Percentiles rank a stretch among this genome's conserved stretches.
Conservation (phyloP, 1,140 invertebrate species). For the Drosophila dunni region DNA sequence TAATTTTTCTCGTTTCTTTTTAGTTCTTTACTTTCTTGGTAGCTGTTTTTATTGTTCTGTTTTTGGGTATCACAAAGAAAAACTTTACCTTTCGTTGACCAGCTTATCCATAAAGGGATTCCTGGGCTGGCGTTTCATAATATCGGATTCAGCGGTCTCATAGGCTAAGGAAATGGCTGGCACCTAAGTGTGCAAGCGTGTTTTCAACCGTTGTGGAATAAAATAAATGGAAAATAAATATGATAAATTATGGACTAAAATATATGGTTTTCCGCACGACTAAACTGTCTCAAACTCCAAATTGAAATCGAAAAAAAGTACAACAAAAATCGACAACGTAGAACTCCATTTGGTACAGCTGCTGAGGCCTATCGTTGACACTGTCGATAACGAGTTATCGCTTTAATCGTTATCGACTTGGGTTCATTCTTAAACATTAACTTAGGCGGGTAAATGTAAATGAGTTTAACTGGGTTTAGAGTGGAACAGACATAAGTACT, state of each 20-base stretch:
- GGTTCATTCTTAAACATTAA: conserved; percentile 45
- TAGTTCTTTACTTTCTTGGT: conserved; percentile 38
- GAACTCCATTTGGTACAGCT: conserved; percentile 15
- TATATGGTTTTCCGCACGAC: conserved; percentile 26
- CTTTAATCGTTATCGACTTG: conserved; percentile 8
- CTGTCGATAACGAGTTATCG: conserved; percentile 25
- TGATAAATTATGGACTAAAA: conserved; percentile 66
- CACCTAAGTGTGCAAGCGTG: conserved; percentile 88
- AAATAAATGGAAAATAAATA: conserved; percentile 77
- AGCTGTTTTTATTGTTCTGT: conserved; percentile 19
- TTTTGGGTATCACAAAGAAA: conserved; percentile 67
- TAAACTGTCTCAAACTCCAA: conserved; percentile 19
- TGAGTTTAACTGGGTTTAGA: conserved; percentile 3
- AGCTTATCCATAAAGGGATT: conserved; percentile 98
- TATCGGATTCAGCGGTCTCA: conserved; percentile 99
- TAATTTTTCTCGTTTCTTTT: conserved; percentile 39
- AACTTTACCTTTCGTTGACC: conserved; percentile 98
- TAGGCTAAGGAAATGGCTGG: conserved; percentile 99
- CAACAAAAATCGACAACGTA: background rate
- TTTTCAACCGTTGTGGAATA: conserved; percentile 53
- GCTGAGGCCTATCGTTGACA: conserved; percentile 17
- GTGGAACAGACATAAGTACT: conserved; percentile 5
- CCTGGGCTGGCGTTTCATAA: conserved; percentile 99
- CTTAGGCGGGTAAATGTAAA: conserved; percentile 48
- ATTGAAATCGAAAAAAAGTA: conserved; percentile 18